Percentiles rank a stretch among this genome's conserved stretches.
These are phyloP conservation scores for Chelon auratus DNA, from an alignment of 2,797 vertebrate species.

Conservation along the genomic window DNA sequence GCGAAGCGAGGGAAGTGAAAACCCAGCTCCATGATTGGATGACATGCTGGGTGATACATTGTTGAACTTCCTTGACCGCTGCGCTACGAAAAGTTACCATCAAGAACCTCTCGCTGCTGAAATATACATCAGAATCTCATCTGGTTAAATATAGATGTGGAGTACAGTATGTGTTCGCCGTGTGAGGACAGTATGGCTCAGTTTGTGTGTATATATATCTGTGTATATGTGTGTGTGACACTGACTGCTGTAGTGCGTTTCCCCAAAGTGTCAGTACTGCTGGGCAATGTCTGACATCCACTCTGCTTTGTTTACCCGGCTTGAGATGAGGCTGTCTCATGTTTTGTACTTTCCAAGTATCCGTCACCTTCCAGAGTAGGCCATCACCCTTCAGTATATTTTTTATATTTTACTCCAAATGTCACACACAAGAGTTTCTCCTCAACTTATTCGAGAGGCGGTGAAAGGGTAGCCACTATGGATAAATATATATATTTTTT, in stretches of 20 bases:
- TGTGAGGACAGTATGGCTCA: conserved; percentile 29
- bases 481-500: conserved; percentile 14
- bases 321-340: conserved; percentile 38
- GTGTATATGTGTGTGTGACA: conserved; percentile 22
- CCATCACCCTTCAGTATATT: neutral
- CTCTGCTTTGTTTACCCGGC: conserved; percentile 57
- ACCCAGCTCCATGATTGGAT: conserved; percentile 58
- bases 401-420: neutral
- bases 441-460: conserved; percentile 16
- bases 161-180: conserved; percentile 41
- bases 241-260: conserved; percentile 21
- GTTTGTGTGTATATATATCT: conserved; percentile 3
- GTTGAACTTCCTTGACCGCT: conserved; percentile 75
- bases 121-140: conserved; percentile 70
- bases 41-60: conserved; percentile 72
- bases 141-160: conserved; percentile 74
- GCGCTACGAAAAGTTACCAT: conserved; percentile 65
- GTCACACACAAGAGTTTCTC: conserved; percentile 11
- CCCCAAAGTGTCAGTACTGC: conserved; percentile 49
- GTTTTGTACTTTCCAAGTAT: conserved; percentile 38
- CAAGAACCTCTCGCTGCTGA: conserved; percentile 62
- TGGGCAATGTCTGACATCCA: conserved; percentile 54
- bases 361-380: conserved; percentile 21
- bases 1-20: conserved; percentile 40
- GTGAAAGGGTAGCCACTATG: neutral